Conservation (phyloP, 2,113 vertebrate genomes). For the Paracanthobrama guichenoti region DNA sequence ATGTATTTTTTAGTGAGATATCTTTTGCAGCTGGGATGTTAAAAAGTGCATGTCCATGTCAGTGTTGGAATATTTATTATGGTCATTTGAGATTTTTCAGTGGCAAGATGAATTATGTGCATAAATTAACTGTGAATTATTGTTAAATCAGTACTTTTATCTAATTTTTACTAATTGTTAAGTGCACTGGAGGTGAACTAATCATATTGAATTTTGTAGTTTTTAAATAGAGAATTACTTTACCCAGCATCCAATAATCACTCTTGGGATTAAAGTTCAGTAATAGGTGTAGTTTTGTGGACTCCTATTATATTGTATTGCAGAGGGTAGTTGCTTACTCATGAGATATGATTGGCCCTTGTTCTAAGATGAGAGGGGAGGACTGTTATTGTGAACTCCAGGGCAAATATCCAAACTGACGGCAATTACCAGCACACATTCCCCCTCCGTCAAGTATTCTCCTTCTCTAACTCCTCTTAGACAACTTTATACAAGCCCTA, state of each 20-base stretch:
- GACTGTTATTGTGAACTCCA: background rate
- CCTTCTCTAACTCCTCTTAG: background rate
- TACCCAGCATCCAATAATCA: conserved; percentile 10
- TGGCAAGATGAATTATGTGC: conserved; percentile 12
- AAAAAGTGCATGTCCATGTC: background rate
- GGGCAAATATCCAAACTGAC: background rate
- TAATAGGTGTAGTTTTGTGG: conserved; percentile 2
- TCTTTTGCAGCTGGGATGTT: background rate
- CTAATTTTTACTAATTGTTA: background rate
- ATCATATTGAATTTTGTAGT: background rate
- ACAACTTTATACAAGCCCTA: conserved; percentile 1
- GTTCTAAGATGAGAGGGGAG: conserved; percentile 18
- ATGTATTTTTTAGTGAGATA: background rate
- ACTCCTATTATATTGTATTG: background rate
- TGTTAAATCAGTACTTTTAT: conserved; percentile 3
- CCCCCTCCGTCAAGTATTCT: background rate
- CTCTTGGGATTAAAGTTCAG: conserved; percentile 5
- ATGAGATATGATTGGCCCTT: conserved; percentile 2
- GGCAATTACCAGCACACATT: background rate
- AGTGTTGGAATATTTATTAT: background rate
- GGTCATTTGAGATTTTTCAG: background rate
- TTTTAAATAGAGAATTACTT: conserved; percentile 14
- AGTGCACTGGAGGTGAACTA: conserved; percentile 2
- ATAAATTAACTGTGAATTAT: conserved; percentile 8
- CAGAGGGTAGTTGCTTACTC: background rate